Percentiles rank a stretch among this genome's conserved stretches.
Evolutionary conservation across 1,140 invertebrate species (phyloP).

Genomic region (Cephus cinctus): DNA sequence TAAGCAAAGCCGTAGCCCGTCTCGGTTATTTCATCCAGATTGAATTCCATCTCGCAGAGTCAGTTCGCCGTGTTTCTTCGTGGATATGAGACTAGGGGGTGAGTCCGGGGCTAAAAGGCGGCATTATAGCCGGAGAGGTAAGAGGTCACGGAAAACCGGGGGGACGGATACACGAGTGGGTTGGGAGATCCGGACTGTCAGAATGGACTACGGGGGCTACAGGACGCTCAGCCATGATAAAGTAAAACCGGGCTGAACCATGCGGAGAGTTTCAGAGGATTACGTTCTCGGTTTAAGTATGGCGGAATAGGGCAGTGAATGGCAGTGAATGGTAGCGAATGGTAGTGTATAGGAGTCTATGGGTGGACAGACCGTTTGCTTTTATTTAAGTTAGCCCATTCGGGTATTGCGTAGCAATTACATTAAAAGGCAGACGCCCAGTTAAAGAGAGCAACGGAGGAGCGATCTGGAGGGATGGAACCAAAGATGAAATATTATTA

Average conservation of each 20-base stretch:
- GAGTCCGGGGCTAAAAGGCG: neutral
- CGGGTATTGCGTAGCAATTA: slow-evolving; percentile 32
- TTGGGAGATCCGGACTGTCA: neutral
- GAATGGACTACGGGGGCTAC: neutral
- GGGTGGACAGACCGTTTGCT: slow-evolving; percentile 29
- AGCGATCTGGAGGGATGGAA: too few relatives aligned
- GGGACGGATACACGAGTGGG: neutral
- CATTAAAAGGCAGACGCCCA: slow-evolving; percentile 40
- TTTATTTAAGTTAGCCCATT: slow-evolving; percentile 36
- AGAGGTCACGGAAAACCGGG: neutral
- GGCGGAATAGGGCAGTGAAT: neutral
- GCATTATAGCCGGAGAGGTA: neutral
- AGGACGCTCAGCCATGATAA: too few relatives aligned
- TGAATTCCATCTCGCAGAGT: slow-evolving; percentile 36
- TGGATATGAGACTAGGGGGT: neutral
- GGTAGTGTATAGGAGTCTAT: neutral
- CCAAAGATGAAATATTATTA: too few relatives aligned
- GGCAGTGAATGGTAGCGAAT: too few relatives aligned
- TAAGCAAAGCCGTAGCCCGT: too few relatives aligned
- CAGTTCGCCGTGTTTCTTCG: neutral
- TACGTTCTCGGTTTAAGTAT: slow-evolving; percentile 1
- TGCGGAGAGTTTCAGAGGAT: slow-evolving; percentile 22
- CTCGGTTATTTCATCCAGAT: slow-evolving; percentile 33
- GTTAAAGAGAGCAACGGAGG: too few relatives aligned
- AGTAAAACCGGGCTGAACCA: too few relatives aligned